A percentile compares a stretch with the other conserved stretches of the same genome.
Conservation (phyloP, 2,113 vertebrate species). For the Gymnocephalus cernua region DNA sequence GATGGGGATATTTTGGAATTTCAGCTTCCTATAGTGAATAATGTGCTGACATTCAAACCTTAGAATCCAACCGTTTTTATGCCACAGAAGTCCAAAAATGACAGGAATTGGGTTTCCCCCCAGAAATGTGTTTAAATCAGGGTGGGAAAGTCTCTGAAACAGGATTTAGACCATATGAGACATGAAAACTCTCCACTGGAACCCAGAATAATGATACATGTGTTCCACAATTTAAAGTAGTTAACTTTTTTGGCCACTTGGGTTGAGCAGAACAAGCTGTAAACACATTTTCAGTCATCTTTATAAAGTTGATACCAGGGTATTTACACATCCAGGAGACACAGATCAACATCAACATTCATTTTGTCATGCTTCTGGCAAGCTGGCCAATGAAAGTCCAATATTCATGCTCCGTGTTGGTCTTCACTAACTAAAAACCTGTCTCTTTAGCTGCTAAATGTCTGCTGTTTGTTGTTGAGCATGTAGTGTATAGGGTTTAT, state of each 20-base stretch:
- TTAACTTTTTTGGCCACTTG: neutral
- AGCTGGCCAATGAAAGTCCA: no score
- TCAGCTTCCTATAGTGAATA: constrained; percentile 30
- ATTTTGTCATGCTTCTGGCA: neutral
- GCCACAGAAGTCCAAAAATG: constrained; percentile 34
- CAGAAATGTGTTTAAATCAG: constrained; percentile 32
- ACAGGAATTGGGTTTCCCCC: constrained; percentile 33
- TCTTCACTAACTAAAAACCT: no score
- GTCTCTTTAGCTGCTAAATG: no score
- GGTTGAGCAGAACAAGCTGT: neutral
- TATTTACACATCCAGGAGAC: neutral
- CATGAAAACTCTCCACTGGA: neutral
- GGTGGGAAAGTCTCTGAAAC: constrained; percentile 35
- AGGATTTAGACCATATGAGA: constrained; percentile 2
- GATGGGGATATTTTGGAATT: constrained; percentile 36
- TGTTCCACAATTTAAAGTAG: no score
- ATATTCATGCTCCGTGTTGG: no score
- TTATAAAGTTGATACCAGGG: neutral
- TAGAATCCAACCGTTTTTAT: constrained; percentile 24
- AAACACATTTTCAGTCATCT: neutral
- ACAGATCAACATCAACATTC: neutral
- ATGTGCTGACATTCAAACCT: constrained; percentile 51
- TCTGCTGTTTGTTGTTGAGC: no score
- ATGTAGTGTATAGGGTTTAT: no score
- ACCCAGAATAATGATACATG: neutral